Evolutionary conservation across 2,888 invertebrate genomes (phyloP), one percentile per base, ranked within the genome.

Genomic region (Dendrolimus pini): DNA sequence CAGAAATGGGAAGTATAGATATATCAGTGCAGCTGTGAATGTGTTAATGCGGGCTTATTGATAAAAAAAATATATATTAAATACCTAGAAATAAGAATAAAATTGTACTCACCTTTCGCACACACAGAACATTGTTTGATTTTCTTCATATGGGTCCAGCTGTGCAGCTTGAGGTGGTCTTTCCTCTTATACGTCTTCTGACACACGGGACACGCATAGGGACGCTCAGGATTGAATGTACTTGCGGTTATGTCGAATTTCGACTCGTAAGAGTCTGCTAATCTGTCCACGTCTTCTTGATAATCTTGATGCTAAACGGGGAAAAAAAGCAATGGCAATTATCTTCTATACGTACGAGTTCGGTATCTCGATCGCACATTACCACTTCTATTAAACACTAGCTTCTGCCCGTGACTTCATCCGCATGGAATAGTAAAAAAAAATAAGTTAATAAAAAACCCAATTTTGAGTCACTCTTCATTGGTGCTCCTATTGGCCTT

Each of bases 131-230:
- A 96, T 7, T 93, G 92, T 72, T 95, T 94, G 52, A 94, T 95
- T 75, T 95, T 96, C 62, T 95, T 95, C 66, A 94, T 93, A 77
- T 96, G 96, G 60, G 95, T 95, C 64, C 94, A 94, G 69, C 93
- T 94, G 80, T 96, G 96, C 57, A 96, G 91, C 75, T 95, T 95
- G 60, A 96, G 89, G 71, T 95, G 96, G 74, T 96, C 96, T 83
- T 94, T 95, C 69, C 96, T 89, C 74, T 96, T 96, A 80, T 95
- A 96, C 0, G 93, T 93, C 80, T 95, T 96, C 80, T 93, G 89
- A 75, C 96, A 96, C 18, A 95, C 92, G 14, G 92, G 89, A 80
- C 96, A 96, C 0, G 93, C 92, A 74, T 93, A 94, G 9, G 96
- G 95, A 54, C 95, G 81, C 63, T 94, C 93, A 0, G 93, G 93